phyloP scores from a whole-genome alignment of 2,888 invertebrate genomes.

The Scelioninae gen. 1 region DNA sequence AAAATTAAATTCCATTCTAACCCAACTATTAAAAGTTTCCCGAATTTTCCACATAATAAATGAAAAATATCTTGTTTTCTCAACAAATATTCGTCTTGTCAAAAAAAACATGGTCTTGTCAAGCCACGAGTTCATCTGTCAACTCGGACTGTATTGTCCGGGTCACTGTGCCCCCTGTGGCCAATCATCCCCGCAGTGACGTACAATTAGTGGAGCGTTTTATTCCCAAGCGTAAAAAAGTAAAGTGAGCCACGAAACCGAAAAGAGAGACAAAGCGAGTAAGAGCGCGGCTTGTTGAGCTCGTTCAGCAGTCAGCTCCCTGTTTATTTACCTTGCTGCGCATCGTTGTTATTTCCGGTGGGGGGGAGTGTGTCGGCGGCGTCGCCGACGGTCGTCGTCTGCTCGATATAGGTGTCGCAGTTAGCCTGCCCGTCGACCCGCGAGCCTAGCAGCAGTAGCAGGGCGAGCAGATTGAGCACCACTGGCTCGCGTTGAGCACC shows the following conservation, averaged over 20 bases:
- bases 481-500: constrained; percentile 71
- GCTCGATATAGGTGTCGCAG: constrained; percentile 61
- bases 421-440: constrained; percentile 35
- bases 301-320: constrained; percentile 72
- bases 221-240: constrained; percentile 8
- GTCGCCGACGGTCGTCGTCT: constrained; percentile 67
- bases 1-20: too few species aligned
- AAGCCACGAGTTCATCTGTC: neutral
- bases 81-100: neutral
- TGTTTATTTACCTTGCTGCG: constrained; percentile 77
- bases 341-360: constrained; percentile 76
- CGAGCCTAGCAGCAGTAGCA: constrained; percentile 59
- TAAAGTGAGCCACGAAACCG: constrained; percentile 1
- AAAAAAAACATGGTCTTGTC: neutral
- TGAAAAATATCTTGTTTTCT: too few species aligned
- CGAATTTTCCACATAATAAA: too few species aligned
- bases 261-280: constrained; percentile 65
- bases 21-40: too few species aligned
- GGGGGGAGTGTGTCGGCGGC: constrained; percentile 66
- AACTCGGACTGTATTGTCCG: constrained; percentile 5
- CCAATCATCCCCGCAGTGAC: constrained; percentile 11
- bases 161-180: constrained; percentile 14
- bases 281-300: constrained; percentile 69
- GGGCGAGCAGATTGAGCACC: constrained; percentile 72
- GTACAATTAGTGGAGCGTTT: constrained; percentile 2